These are phyloP conservation scores for Baryphthengus martii DNA, from an alignment of 2,113 vertebrate species.

Conservation along the genomic window DNA sequence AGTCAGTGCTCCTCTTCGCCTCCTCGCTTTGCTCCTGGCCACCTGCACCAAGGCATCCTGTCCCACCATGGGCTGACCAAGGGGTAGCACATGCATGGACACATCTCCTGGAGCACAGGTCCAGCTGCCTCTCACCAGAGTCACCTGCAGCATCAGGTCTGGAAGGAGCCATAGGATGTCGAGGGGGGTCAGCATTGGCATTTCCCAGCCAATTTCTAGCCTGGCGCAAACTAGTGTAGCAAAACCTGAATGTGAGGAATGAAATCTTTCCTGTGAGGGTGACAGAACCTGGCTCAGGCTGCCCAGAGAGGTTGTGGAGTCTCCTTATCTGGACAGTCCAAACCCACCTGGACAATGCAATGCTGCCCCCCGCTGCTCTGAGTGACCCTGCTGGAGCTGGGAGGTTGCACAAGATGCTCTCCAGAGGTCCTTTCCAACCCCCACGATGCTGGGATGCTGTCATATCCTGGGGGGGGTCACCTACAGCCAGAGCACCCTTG, in stretches of 20 bases:
- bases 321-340: no score
- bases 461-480: not conserved
- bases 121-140: not conserved
- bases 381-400: no score
- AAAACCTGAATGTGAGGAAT: not conserved
- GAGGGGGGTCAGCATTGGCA: not conserved
- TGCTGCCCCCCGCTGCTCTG: no score
- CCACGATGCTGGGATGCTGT: no score
- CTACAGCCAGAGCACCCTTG: not conserved
- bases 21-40: not conserved
- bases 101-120: not conserved
- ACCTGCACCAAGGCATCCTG: fast-evolving
- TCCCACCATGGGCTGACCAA: not conserved
- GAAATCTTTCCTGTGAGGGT: no score
- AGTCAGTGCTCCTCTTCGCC: not conserved
- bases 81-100: not conserved
- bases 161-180: fast-evolving
- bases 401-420: no score
- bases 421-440: no score
- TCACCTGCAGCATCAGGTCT: not conserved
- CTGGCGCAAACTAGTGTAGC: not conserved
- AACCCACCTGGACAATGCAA: no score
- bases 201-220: not conserved
- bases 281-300: no score
- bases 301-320: no score